Evolutionary conservation across 2,888 invertebrate genomes (phyloP).

Genomic region (Tolmerus cingulatus): DNA sequence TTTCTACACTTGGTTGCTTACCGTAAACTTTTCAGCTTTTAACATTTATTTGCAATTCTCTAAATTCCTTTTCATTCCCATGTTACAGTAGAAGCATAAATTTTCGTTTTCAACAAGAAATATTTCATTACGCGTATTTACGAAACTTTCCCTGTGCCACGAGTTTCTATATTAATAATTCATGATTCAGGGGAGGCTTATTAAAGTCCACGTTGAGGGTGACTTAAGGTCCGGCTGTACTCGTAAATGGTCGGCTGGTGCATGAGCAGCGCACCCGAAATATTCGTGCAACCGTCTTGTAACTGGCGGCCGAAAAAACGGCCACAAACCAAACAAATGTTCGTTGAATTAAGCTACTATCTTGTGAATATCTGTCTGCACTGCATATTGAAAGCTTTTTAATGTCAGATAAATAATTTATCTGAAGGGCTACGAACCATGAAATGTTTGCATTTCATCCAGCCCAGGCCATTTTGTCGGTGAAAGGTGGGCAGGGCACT

Average conservation of each 20-base stretch:
- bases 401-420: slow-evolving; percentile 28
- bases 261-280: background rate
- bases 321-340: background rate
- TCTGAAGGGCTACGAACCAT: background rate
- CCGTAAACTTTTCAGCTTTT: background rate
- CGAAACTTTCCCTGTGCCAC: background rate
- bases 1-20: background rate
- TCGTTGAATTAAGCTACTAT: slow-evolving; percentile 12
- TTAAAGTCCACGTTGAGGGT: background rate
- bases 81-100: background rate
- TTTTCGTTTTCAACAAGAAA: background rate
- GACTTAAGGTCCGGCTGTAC: background rate
- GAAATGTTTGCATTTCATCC: slow-evolving; percentile 12
- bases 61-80: background rate
- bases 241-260: background rate
- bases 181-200: background rate
- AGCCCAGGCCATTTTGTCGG: background rate
- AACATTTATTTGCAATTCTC: background rate
- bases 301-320: background rate
- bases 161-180: background rate
- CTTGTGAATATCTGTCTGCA: slow-evolving; percentile 13
- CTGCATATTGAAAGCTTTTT: slow-evolving; percentile 35
- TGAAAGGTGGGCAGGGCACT: background rate
- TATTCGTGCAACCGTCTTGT: background rate
- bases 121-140: background rate